These are phyloP conservation scores for Zapus hudsonius DNA, from an alignment of 2,113 vertebrate species.

Conservation along the genomic window DNA sequence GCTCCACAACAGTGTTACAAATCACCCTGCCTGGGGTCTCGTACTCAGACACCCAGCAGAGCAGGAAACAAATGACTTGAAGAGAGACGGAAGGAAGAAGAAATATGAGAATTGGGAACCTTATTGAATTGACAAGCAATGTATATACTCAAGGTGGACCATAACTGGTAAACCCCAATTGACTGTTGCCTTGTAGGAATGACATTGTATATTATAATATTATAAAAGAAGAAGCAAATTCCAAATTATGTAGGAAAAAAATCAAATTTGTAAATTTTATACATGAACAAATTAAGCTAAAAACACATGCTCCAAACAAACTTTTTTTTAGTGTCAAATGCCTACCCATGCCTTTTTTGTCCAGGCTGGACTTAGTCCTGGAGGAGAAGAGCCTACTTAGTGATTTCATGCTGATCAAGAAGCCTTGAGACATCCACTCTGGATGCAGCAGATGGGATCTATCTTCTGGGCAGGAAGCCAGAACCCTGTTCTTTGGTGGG, in stretches of 20 bases:
- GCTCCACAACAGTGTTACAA: not conserved
- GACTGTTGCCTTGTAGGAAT: not conserved
- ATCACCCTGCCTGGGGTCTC: not conserved
- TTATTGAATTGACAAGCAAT: not conserved
- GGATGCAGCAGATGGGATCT: constrained; percentile 53
- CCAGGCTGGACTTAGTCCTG: not conserved
- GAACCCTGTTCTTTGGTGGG: constrained; percentile 74
- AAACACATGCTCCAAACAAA: not conserved
- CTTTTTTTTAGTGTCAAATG: not conserved
- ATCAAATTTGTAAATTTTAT: not conserved
- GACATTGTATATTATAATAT: not conserved
- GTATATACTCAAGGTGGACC: not conserved
- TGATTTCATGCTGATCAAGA: constrained; percentile 31
- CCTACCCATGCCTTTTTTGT: not conserved
- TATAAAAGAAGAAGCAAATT: not conserved
- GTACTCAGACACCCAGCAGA: not conserved
- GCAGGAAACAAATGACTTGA: not conserved
- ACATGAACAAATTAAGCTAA: not conserved
- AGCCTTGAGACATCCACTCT: not conserved
- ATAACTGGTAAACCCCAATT: not conserved
- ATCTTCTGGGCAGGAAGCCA: constrained; percentile 63
- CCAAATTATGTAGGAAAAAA: constrained; percentile 14
- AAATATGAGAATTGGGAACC: not conserved
- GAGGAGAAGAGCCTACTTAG: not conserved
- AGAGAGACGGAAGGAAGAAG: not conserved